Evolutionary conservation across 64 coral and sea anemone genomes (phyloP).

Genomic region (Porites lutea): DNA sequence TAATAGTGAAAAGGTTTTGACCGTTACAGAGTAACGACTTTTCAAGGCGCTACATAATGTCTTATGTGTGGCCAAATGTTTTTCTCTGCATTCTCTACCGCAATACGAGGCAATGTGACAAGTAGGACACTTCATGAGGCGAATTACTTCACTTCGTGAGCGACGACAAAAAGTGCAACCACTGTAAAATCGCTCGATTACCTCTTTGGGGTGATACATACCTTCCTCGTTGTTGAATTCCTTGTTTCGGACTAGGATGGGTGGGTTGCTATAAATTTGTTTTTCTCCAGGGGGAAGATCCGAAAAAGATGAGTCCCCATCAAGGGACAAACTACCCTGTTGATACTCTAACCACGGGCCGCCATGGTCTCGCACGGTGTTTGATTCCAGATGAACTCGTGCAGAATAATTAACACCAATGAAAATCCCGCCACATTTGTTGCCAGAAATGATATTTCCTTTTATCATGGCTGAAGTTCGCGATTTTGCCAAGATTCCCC

Average conservation of each 20-base stretch:
- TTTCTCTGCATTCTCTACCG: slow-evolving; percentile 33
- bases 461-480: slow-evolving; percentile 35
- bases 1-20: not conserved
- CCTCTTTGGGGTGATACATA: slow-evolving; percentile 58
- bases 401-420: slow-evolving; percentile 76
- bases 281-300: slow-evolving; percentile 65
- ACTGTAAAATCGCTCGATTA: not conserved
- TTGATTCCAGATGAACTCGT: slow-evolving; percentile 43
- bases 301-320: not conserved
- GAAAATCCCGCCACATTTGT: slow-evolving; percentile 71
- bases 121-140: slow-evolving; percentile 1
- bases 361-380: slow-evolving; percentile 66
- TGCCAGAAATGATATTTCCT: slow-evolving; percentile 59
- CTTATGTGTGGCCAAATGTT: slow-evolving; percentile 56
- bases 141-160: not conserved
- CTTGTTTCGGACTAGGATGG: slow-evolving; percentile 31
- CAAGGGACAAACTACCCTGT: not conserved
- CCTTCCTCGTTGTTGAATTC: slow-evolving; percentile 41
- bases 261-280: slow-evolving; percentile 20
- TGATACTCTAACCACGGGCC: slow-evolving; percentile 39
- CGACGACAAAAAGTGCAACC: slow-evolving; percentile 64
- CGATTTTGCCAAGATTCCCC: slow-evolving; percentile 56
- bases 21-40: slow-evolving; percentile 51
- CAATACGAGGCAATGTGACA: slow-evolving; percentile 71
- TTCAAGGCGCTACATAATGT: slow-evolving; percentile 50